phyloP scores from a whole-genome alignment of 2,113 vertebrate genomes.

The Sander vitreus region DNA sequence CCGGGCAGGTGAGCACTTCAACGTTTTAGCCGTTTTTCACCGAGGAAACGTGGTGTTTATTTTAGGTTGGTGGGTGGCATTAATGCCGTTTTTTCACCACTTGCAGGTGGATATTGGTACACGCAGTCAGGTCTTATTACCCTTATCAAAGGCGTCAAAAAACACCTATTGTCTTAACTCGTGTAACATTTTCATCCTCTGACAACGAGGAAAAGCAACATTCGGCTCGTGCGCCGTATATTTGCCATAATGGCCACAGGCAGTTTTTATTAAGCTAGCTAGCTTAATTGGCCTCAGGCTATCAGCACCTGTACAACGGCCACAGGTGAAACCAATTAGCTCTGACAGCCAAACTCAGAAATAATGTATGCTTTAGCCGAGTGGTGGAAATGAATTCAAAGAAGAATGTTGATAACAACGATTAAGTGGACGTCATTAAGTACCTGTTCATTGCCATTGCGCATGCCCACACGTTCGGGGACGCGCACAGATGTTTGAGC shows the following conservation, averaged over 20 bases:
- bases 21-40: background rate
- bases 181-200: background rate
- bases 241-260: background rate
- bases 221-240: background rate
- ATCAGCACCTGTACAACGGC: slow-evolving; percentile 1
- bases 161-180: background rate
- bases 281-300: slow-evolving; percentile 17
- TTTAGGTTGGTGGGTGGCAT: background rate
- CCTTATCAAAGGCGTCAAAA: background rate
- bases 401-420: slow-evolving; percentile 8
- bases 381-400: background rate
- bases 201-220: background rate
- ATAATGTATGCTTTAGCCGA: background rate
- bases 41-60: background rate
- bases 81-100: background rate
- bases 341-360: background rate
- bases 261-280: background rate
- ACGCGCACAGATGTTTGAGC: slow-evolving; percentile 34
- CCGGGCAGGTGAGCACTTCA: slow-evolving; percentile 59
- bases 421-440: slow-evolving; percentile 15
- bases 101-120: slow-evolving; percentile 29
- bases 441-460: slow-evolving; percentile 63
- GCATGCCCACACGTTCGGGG: slow-evolving; percentile 60
- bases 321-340: background rate
- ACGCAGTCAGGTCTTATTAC: background rate